These are phyloP conservation scores for Aphis gossypii DNA, from an alignment of 1,140 invertebrate species.

Conservation along the genomic window DNA sequence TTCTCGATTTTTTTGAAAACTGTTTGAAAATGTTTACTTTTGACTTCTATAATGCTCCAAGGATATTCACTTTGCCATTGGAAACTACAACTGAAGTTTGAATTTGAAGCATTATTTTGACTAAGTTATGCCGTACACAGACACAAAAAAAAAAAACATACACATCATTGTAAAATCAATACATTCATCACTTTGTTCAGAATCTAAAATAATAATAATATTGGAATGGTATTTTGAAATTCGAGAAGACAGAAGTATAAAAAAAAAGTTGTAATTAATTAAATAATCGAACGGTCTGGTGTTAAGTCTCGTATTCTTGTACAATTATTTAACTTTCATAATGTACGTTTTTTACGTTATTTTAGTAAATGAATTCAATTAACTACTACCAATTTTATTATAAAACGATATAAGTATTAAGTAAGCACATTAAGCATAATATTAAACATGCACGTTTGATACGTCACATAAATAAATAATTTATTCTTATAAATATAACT, in stretches of 20 bases:
- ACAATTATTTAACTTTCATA: neutral
- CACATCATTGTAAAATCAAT: no score
- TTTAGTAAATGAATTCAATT: neutral
- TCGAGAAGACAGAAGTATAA: neutral
- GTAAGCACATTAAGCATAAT: neutral
- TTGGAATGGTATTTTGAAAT: neutral
- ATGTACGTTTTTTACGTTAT: neutral
- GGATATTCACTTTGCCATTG: no score
- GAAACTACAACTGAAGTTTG: no score
- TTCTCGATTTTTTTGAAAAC: no score
- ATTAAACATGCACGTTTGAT: neutral
- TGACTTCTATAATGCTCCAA: no score
- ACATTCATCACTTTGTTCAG: no score
- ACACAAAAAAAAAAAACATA: no score
- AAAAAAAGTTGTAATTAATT: neutral
- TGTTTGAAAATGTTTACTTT: no score
- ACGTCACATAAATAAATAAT: neutral
- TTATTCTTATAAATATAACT: neutral
- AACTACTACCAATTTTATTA: neutral
- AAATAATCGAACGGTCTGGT: neutral
- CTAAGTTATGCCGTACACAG: no score
- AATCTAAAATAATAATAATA: neutral
- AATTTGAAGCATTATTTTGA: no score
- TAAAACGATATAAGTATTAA: neutral
- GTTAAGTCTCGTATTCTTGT: neutral